Conservation (phyloP, 2,888 invertebrate species). For the Thysanoteuthis rhombus region DNA sequence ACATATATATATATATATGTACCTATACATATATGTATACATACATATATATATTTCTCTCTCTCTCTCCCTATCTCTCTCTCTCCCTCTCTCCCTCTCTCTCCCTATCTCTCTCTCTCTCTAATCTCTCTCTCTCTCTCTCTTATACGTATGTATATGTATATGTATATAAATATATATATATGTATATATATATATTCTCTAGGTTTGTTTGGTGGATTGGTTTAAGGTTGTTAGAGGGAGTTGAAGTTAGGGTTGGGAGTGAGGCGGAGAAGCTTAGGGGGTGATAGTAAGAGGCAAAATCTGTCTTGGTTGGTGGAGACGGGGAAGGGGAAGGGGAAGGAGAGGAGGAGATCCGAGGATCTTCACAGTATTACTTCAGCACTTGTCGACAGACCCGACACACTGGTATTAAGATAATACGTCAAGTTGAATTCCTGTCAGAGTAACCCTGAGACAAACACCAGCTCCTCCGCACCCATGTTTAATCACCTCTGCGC, state of each 20-base stretch:
- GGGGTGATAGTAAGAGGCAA: background rate
- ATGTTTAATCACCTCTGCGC: background rate
- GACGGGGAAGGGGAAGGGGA: background rate
- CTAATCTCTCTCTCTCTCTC: too few relatives aligned
- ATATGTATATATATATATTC: too few relatives aligned
- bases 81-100: too few relatives aligned
- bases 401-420: constrained; percentile 12
- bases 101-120: too few relatives aligned
- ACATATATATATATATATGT: too few relatives aligned
- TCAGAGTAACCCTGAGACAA: background rate
- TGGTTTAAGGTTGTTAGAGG: too few relatives aligned
- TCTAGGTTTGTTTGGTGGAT: too few relatives aligned
- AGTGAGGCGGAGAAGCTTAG: background rate
- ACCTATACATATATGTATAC: too few relatives aligned
- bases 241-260: too few relatives aligned
- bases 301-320: background rate
- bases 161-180: background rate
- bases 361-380: background rate
- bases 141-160: background rate
- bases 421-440: background rate
- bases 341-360: background rate
- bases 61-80: too few relatives aligned
- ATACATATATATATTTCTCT: too few relatives aligned
- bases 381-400: background rate
- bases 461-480: too few relatives aligned